A percentile compares a stretch with the other conserved stretches of the same genome.
phyloP scores from a whole-genome alignment of 2,113 vertebrate genomes.

The Myrmophylax atrothorax region DNA sequence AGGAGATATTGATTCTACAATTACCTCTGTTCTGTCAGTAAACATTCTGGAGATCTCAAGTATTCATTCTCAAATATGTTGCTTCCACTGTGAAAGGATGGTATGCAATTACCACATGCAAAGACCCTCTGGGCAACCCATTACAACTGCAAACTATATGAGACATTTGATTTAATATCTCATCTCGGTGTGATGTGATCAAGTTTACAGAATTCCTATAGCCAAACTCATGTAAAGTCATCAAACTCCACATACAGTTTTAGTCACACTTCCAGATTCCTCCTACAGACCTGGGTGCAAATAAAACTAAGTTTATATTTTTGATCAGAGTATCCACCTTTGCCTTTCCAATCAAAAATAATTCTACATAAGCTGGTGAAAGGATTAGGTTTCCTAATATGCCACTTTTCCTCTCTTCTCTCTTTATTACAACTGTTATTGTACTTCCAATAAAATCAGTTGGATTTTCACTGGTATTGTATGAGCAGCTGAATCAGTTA shows the following conservation, averaged over 20 bases:
- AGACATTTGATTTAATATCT: not conserved
- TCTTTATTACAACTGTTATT: not conserved
- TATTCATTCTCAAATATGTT: not conserved
- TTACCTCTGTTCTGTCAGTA: not conserved
- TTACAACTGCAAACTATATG: not conserved
- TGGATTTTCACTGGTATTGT: not conserved
- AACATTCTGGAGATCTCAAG: not conserved
- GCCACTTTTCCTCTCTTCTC: not conserved
- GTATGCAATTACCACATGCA: not conserved
- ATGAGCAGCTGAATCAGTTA: not conserved
- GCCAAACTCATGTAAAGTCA: not conserved
- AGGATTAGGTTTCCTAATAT: not conserved
- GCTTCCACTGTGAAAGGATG: not conserved
- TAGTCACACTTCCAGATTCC: not conserved
- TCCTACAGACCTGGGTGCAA: not conserved
- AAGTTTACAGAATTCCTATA: not conserved
- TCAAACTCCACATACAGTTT: not conserved
- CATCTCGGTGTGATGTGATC: not conserved
- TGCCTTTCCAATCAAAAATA: not conserved
- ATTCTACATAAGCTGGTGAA: not conserved
- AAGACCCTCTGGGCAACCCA: not conserved
- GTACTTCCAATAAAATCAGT: not conserved
- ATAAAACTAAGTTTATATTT: not conserved
- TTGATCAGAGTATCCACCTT: not conserved
- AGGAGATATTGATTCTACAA: conserved; percentile 14